These are phyloP conservation scores for Phengaris arion DNA, from an alignment of 2,888 invertebrate genomes.

Conservation along the genomic window DNA sequence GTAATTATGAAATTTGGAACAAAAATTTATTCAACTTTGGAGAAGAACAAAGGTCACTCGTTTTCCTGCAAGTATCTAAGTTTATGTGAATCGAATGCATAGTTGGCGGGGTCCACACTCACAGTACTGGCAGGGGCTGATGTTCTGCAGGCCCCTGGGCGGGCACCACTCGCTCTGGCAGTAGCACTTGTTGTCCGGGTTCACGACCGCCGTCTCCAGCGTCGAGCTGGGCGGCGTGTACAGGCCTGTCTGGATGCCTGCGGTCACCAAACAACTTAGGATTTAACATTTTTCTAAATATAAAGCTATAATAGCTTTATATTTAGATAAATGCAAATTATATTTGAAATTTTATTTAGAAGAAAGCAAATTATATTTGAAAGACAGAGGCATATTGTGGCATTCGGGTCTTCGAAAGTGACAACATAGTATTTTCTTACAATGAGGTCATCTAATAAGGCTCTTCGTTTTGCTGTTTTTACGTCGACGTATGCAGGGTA, in stretches of 20 bases:
- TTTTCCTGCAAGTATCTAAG: too few species aligned
- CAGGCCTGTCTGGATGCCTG: slow-evolving; percentile 85
- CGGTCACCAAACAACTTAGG: slow-evolving; percentile 13
- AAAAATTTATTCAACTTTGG: too few species aligned
- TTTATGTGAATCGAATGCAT: too few species aligned
- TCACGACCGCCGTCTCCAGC: slow-evolving; percentile 83
- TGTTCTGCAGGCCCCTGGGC: slow-evolving; percentile 88
- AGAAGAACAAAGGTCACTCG: too few species aligned
- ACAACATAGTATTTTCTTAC: too few species aligned
- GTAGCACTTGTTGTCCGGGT: slow-evolving; percentile 87
- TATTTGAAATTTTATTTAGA: too few species aligned
- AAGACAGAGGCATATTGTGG: too few species aligned
- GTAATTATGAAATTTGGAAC: too few species aligned
- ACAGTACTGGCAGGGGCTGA: slow-evolving; percentile 93
- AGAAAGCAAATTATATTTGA: too few species aligned
- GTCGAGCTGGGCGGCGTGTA: slow-evolving; percentile 86
- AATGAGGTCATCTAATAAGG: not conserved
- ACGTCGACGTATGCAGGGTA: not conserved
- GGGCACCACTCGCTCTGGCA: slow-evolving; percentile 86
- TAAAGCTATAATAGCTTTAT: too few species aligned
- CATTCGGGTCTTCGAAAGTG: too few species aligned
- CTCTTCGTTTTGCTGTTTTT: not conserved
- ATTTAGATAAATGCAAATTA: too few species aligned
- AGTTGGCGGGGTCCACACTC: slow-evolving; percentile 54
- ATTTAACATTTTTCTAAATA: not conserved